Base-by-base conservation (phyloP, 2,888 invertebrate genomes). In the Sinohyriopsis cumingii region DNA sequence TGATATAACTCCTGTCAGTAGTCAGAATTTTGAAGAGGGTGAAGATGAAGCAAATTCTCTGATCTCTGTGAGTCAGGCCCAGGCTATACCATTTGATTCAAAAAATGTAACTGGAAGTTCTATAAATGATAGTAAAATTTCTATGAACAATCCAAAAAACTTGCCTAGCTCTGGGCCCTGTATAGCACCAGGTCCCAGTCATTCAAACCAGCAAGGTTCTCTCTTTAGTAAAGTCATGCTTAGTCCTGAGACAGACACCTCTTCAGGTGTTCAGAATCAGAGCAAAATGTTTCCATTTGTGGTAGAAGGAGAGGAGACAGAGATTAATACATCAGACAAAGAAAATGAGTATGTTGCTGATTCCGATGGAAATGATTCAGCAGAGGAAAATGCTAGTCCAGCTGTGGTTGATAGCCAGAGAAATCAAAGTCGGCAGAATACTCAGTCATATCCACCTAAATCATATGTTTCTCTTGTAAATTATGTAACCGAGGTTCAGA, bases 321-420 rank as follows among this genome's bases (percentile, higher is more conserved):
- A 85, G 15, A 55, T 78, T n/a, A 82, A 81, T 45, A 82, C 82
- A 9, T 84, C 85, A 12, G 86, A 86, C 66, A 86, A 86, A 71
- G 86, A 86, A 70, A 86, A 84, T 76, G 84, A 84, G 61, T 76
- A 67, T 73, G 68, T 75, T 55, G 69, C 69, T 28, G 70, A 65
- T 6, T 54, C 66, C 3, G 67, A 69, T 24, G 63, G 59, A 24
- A 71, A 71, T 19, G 75, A 75, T 61, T 75, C 75, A 12, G 45
- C 45, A 57, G 75, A 72, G 62, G 73, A 73, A n/a, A 73, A 75
- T 45, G 45, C 45, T 45, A 45, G 45, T 45, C 45, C 45, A 45
- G 45, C 12, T 45, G 12, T 12, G 45, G 45, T 45, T 45, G 45
- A 45, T 45, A 45, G 15, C 45, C 45, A 45, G 3, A 45, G 45